Evolutionary conservation across 2,888 invertebrate genomes (phyloP).

Genomic region (Caradrina kadenii): DNA sequence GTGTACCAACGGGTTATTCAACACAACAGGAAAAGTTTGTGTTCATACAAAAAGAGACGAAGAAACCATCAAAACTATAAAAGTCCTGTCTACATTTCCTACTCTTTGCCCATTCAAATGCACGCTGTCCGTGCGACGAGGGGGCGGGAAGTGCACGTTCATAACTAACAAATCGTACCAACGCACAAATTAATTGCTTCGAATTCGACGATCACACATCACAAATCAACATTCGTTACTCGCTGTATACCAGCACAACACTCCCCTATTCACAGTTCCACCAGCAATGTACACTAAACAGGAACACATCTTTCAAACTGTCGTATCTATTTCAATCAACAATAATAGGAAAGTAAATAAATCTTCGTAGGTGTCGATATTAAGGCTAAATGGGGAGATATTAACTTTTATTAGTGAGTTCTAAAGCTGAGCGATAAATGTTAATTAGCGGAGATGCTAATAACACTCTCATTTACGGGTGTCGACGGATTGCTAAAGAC

Average conservation of each 20-base stretch:
- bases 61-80: not conserved
- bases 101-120: constrained; percentile 66
- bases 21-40: too few species aligned
- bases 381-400: constrained; percentile 76
- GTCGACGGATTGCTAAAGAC: constrained; percentile 65
- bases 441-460: constrained; percentile 73
- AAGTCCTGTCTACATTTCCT: constrained; percentile 19
- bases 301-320: constrained; percentile 23
- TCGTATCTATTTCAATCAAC: constrained; percentile 56
- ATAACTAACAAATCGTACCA: constrained; percentile 76
- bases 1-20: too few species aligned
- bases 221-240: constrained; percentile 58
- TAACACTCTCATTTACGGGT: constrained; percentile 61
- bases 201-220: constrained; percentile 54
- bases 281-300: constrained; percentile 50
- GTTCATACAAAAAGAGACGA: not conserved
- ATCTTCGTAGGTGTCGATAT: constrained; percentile 77
- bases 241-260: constrained; percentile 21
- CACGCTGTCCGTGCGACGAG: constrained; percentile 70
- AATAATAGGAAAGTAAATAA: constrained; percentile 74
- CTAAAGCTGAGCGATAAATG: constrained; percentile 74
- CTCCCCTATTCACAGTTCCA: constrained; percentile 6
- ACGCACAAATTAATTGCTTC: constrained; percentile 70
- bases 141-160: constrained; percentile 75
- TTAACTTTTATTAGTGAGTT: constrained; percentile 75